These are phyloP conservation scores for Cataglyphis rosenhaueri DNA, from an alignment of 2,888 invertebrate genomes.

Conservation along the genomic window DNA sequence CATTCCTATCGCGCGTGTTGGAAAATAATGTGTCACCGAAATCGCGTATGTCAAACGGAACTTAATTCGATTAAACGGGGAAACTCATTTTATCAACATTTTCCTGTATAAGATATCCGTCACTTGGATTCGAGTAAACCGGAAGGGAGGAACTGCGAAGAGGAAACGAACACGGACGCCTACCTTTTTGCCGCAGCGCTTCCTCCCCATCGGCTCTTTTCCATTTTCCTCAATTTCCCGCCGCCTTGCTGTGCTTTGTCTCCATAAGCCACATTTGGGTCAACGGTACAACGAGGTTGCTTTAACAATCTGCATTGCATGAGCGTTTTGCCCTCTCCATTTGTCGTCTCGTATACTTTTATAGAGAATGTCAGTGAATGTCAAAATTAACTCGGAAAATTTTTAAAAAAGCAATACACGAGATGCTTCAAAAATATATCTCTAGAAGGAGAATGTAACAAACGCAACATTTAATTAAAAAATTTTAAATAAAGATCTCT, in stretches of 20 bases:
- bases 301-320: conserved; percentile 80
- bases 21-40: conserved; percentile 17
- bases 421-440: background rate
- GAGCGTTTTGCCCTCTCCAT: conserved; percentile 69
- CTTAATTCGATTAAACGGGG: conserved; percentile 35
- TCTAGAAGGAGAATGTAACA: background rate
- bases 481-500: background rate
- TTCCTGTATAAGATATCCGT: conserved; percentile 14
- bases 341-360: conserved; percentile 35
- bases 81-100: conserved; percentile 42
- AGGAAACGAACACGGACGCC: conserved; percentile 62
- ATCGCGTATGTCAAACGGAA: background rate
- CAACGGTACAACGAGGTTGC: conserved; percentile 73
- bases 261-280: conserved; percentile 77
- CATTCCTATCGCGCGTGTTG: background rate
- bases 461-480: no score
- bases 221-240: conserved; percentile 60
- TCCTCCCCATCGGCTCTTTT: conserved; percentile 52
- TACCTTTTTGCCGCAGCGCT: conserved; percentile 54
- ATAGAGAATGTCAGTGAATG: conserved; percentile 7
- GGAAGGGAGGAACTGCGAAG: conserved; percentile 64
- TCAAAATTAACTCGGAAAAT: conserved; percentile 14
- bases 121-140: conserved; percentile 63
- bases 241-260: conserved; percentile 70
- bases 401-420: background rate